These are phyloP conservation scores for Planococcus citri DNA, from an alignment of 1,140 invertebrate species.

Conservation along the genomic window DNA sequence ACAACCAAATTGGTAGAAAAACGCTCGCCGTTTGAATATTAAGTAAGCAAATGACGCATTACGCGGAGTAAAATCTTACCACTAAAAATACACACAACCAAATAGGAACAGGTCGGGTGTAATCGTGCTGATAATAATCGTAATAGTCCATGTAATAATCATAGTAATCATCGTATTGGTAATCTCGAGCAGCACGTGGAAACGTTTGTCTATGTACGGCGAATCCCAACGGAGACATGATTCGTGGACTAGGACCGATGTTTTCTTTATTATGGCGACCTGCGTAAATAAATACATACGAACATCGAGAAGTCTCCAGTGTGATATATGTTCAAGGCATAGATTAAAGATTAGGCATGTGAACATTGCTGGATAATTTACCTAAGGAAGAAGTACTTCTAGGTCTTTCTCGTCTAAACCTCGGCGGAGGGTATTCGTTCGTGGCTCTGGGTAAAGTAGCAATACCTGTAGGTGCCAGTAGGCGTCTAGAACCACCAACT, in stretches of 20 bases:
- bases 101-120: slow-evolving; percentile 68
- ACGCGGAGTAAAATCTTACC: slow-evolving; percentile 33
- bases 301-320: no score
- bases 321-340: no score
- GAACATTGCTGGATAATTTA: neutral
- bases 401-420: neutral
- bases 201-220: slow-evolving; percentile 34
- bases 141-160: slow-evolving; percentile 27
- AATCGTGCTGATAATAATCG: slow-evolving; percentile 26
- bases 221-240: slow-evolving; percentile 56
- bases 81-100: slow-evolving; percentile 82
- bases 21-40: no score
- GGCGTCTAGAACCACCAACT: neutral
- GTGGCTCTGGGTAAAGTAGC: neutral
- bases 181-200: neutral
- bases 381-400: slow-evolving; percentile 6
- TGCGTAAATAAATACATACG: neutral
- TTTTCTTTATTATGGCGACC: slow-evolving; percentile 20
- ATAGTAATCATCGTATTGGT: slow-evolving; percentile 32
- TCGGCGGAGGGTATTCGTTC: neutral
- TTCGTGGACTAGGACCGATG: slow-evolving; percentile 41
- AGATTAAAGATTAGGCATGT: no score
- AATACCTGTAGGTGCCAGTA: neutral
- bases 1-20: no score
- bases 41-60: neutral